Evolutionary conservation across 1,140 invertebrate species (phyloP).

Genomic region (Bombus difficillimus): DNA sequence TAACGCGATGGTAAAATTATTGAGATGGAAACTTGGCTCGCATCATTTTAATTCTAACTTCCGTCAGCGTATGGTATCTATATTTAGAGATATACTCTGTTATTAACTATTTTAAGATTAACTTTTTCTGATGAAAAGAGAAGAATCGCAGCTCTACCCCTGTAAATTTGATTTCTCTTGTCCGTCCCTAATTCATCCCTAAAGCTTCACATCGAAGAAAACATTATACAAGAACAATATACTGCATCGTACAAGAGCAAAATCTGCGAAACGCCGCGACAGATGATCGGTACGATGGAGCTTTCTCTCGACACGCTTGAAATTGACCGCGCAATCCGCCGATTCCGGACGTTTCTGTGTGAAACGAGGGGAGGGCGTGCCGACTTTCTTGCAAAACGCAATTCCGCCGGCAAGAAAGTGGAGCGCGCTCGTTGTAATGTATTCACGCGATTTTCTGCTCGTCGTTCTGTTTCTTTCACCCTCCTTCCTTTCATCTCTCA

Average conservation of each 20-base stretch:
- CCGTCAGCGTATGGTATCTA: too few relatives aligned
- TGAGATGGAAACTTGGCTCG: too few relatives aligned
- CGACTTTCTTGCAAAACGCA: slow-evolving; percentile 58
- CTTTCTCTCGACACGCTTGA: slow-evolving; percentile 35
- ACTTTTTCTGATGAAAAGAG: too few relatives aligned
- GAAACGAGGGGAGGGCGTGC: slow-evolving; percentile 46
- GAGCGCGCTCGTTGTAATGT: slow-evolving; percentile 54
- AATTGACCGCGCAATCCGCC: slow-evolving; percentile 43
- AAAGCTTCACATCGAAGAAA: neutral
- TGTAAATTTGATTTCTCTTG: neutral
- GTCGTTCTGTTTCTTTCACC: slow-evolving; percentile 1
- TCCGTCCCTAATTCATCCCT: accelerated
- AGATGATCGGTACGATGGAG: neutral
- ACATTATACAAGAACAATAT: neutral
- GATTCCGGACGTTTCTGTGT: slow-evolving; percentile 39
- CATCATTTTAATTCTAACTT: too few relatives aligned
- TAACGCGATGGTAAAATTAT: too few relatives aligned
- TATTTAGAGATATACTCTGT: too few relatives aligned
- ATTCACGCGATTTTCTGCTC: slow-evolving; percentile 61
- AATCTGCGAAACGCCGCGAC: neutral
- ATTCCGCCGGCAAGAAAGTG: slow-evolving; percentile 49
- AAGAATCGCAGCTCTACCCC: neutral
- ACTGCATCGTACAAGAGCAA: neutral
- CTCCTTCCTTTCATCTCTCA: neutral
- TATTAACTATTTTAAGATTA: too few relatives aligned